phyloP scores from a whole-genome alignment of 2,113 vertebrate species.

The Neogale vison region DNA sequence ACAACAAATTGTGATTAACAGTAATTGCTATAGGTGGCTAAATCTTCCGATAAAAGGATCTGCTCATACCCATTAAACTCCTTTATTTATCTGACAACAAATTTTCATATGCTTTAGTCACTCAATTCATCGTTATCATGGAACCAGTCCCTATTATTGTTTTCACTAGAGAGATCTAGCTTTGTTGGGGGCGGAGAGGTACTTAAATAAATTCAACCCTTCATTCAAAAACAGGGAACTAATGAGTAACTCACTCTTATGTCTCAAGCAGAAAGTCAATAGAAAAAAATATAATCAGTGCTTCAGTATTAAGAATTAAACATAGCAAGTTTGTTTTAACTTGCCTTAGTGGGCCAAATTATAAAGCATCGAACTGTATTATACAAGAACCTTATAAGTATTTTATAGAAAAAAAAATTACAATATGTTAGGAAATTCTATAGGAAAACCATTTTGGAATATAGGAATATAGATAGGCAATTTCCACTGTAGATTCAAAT shows the following conservation, averaged over 20 bases:
- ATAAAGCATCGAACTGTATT: not conserved
- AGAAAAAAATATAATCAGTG: constrained; percentile 26
- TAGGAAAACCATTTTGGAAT: not conserved
- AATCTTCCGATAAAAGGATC: not conserved
- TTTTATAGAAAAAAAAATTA: not conserved
- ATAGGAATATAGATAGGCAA: not conserved
- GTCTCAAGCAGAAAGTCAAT: constrained; percentile 28
- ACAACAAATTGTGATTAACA: not conserved
- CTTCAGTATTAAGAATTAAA: constrained; percentile 31
- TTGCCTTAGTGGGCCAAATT: not conserved
- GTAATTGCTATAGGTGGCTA: not conserved
- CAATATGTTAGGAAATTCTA: not conserved
- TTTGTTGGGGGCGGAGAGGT: not conserved
- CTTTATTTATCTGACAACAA: constrained; percentile 11
- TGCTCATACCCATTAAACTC: not conserved
- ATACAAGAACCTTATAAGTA: not conserved
- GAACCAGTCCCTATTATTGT: not conserved
- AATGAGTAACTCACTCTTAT: not conserved
- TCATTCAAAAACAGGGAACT: not conserved
- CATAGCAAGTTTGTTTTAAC: not conserved
- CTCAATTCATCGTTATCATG: not conserved
- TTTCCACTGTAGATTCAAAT: constrained; percentile 6
- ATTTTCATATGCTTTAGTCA: not conserved
- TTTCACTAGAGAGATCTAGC: constrained; percentile 4
- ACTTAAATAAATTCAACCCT: not conserved